phyloP scores from a whole-genome alignment of 2,797 vertebrate species.

The Petrocephalus schoutedeni region DNA sequence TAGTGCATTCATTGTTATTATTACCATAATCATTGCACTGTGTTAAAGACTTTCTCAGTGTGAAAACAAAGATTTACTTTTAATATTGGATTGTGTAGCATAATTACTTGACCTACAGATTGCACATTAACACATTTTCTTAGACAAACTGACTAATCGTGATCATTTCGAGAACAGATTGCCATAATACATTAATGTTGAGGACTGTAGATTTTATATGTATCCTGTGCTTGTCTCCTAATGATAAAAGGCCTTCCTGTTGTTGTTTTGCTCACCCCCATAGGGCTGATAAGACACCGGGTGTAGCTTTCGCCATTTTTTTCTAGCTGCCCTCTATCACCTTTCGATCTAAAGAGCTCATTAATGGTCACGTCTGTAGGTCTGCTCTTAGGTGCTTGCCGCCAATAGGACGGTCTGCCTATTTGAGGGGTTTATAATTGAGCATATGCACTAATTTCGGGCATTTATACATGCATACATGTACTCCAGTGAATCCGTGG shows the following conservation, averaged over 20 bases:
- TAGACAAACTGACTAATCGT: background rate
- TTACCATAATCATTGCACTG: background rate
- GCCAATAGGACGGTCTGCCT: background rate
- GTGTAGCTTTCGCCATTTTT: background rate
- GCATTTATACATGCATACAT: background rate
- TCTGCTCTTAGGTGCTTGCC: background rate
- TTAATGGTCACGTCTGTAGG: background rate
- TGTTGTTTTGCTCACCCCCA: background rate
- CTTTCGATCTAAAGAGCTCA: background rate
- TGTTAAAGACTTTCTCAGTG: background rate
- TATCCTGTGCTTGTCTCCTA: background rate
- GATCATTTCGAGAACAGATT: background rate
- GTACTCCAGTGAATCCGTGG: slow-evolving; percentile 34
- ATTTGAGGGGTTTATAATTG: background rate
- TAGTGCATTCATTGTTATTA: background rate
- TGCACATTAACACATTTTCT: background rate
- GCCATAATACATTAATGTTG: background rate
- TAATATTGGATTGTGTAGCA: background rate
- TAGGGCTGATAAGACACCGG: background rate
- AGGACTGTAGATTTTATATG: background rate
- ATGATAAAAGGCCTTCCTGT: background rate
- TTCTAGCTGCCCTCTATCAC: background rate
- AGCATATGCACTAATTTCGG: background rate
- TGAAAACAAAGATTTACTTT: background rate
- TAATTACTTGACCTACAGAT: background rate